phyloP scores from a whole-genome alignment of 2,113 vertebrate species.

The Varanus salvator region DNA sequence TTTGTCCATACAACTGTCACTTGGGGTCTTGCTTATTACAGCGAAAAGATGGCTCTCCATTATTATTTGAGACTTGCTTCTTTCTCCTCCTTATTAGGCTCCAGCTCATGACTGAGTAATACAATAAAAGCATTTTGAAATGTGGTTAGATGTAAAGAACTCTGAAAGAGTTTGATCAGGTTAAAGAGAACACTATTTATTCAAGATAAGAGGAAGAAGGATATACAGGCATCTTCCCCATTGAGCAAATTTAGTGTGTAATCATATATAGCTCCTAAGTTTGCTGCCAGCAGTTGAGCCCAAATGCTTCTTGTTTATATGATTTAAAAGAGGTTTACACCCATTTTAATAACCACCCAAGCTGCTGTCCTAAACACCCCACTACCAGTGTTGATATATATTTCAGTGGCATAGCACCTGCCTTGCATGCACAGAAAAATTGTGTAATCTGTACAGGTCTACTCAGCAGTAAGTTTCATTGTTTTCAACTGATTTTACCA shows the following conservation, averaged over 20 bases:
- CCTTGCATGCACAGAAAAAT: fast-evolving
- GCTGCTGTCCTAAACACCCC: not conserved
- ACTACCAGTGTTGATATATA: not conserved
- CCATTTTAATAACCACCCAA: not conserved
- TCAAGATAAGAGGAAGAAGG: slow-evolving; percentile 6
- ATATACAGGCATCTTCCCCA: not conserved
- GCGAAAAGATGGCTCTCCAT: slow-evolving; percentile 50
- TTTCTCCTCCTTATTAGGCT: slow-evolving; percentile 54
- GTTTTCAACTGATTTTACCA: not conserved
- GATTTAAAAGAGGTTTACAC: not conserved
- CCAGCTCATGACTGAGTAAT: slow-evolving; percentile 47
- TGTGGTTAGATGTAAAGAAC: slow-evolving; percentile 26
- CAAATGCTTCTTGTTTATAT: not conserved
- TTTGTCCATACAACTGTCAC: slow-evolving; percentile 57
- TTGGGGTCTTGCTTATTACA: slow-evolving; percentile 44
- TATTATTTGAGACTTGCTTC: slow-evolving; percentile 37
- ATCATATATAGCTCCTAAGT: not conserved
- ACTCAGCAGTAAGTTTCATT: not conserved
- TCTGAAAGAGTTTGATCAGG: slow-evolving; percentile 25
- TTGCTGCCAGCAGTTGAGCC: not conserved
- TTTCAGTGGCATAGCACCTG: not conserved
- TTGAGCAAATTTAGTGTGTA: not conserved
- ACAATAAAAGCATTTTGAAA: slow-evolving; percentile 49
- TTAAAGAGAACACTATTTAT: slow-evolving; percentile 19
- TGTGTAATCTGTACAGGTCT: not conserved